Conservation (phyloP, 2,888 invertebrate species). For the Druceiella hillmani region DNA sequence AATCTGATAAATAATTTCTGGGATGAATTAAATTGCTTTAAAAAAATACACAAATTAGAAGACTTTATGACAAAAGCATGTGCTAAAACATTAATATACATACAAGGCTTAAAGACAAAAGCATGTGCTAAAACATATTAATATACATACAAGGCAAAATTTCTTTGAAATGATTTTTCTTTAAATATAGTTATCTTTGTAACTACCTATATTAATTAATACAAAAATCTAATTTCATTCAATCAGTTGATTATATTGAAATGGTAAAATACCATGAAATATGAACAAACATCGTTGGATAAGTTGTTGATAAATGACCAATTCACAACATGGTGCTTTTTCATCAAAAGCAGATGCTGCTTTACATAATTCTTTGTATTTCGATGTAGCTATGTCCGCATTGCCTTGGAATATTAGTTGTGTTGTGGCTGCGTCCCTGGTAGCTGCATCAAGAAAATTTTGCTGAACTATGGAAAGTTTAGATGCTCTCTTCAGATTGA, state of each 20-base stretch:
- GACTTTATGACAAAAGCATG: too few species aligned
- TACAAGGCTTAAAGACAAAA: too few species aligned
- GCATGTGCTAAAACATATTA: too few species aligned
- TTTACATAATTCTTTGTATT: conserved; percentile 35
- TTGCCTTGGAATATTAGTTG: conserved; percentile 46
- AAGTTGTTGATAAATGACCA: conserved; percentile 53
- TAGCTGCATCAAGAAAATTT: conserved; percentile 29
- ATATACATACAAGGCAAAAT: too few species aligned
- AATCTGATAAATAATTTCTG: too few species aligned
- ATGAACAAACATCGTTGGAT: conserved; percentile 55
- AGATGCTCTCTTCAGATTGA: conserved; percentile 31
- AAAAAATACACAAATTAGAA: too few species aligned
- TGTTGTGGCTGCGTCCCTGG: conserved; percentile 30
- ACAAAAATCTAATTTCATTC: conserved; percentile 28
- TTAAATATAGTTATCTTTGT: too few species aligned
- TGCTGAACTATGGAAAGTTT: conserved; percentile 31
- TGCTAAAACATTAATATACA: too few species aligned
- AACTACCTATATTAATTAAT: too few species aligned
- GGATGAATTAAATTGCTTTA: too few species aligned
- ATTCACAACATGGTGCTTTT: conserved; percentile 42
- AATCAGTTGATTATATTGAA: conserved; percentile 30
- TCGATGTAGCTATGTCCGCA: conserved; percentile 32
- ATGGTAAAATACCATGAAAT: conserved; percentile 33
- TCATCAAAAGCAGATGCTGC: conserved; percentile 36
- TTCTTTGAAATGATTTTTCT: too few species aligned